Conservation (phyloP, 2,888 invertebrate genomes). For the Agelastica alni region DNA sequence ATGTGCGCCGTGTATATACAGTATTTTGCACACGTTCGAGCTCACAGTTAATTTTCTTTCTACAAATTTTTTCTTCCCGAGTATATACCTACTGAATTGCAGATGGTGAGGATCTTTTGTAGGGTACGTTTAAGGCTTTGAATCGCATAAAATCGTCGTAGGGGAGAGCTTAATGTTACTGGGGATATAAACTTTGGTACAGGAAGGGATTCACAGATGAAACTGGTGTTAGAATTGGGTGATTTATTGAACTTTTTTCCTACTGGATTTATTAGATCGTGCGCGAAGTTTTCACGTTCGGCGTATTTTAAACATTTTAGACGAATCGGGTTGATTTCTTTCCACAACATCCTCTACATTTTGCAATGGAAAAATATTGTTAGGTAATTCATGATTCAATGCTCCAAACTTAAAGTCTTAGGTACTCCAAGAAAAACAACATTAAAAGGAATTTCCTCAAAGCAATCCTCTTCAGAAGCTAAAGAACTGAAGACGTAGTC, state of each 20-base stretch:
- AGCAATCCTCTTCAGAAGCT: too few relatives aligned
- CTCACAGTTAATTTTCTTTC: constrained; percentile 47
- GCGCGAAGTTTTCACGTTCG: too few relatives aligned
- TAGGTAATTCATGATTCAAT: too few relatives aligned
- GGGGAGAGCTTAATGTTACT: constrained; percentile 17
- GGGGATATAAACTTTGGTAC: constrained; percentile 18
- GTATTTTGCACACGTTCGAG: constrained; percentile 44
- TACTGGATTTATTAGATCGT: constrained; percentile 18
- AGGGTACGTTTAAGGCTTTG: constrained; percentile 12
- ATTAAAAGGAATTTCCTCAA: too few relatives aligned
- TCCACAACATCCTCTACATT: too few relatives aligned
- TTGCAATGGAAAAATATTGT: too few relatives aligned
- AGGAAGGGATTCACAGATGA: constrained; percentile 22
- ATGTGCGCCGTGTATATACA: constrained; percentile 34
- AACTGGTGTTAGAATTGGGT: constrained; percentile 18
- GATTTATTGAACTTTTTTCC: constrained; percentile 14
- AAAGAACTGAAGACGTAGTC: too few relatives aligned
- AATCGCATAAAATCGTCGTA: constrained; percentile 22
- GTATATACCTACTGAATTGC: constrained; percentile 17
- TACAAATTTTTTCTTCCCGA: constrained; percentile 35
- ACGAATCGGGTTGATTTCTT: too few relatives aligned
- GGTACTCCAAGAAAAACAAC: too few relatives aligned
- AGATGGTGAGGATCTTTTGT: constrained; percentile 2
- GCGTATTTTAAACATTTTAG: too few relatives aligned
- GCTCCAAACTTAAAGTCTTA: too few relatives aligned